Evolutionary conservation across 2,113 vertebrate species (phyloP).

Genomic region (Sebastes schlegelii): DNA sequence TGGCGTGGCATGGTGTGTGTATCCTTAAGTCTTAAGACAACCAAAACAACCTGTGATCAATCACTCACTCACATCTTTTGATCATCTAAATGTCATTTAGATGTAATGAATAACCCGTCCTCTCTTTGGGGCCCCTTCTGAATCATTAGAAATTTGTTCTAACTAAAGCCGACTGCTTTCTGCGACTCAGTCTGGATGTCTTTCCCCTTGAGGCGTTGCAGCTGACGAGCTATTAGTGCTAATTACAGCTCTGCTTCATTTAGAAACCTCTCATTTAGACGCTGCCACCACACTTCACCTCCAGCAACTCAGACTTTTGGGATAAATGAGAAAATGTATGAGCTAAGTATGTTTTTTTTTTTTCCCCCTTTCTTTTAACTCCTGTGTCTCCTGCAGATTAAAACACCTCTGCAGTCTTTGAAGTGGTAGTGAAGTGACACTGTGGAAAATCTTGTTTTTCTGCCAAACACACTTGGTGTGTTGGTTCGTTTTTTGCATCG

Average conservation of each 20-base stretch:
- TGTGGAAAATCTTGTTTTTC: constrained; percentile 41
- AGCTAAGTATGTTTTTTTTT: constrained; percentile 25
- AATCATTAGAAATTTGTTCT: constrained; percentile 74
- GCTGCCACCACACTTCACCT: constrained; percentile 70
- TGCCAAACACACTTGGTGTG: constrained; percentile 33
- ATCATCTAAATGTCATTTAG: constrained; percentile 66
- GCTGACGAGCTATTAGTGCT: constrained; percentile 79
- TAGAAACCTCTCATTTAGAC: constrained; percentile 80
- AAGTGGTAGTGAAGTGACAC: constrained; percentile 45
- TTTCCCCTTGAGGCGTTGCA: constrained; percentile 72
- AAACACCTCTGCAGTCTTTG: constrained; percentile 67
- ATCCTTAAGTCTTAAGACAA: constrained; percentile 8
- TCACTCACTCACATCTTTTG: constrained; percentile 50
- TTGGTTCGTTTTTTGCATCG: constrained; percentile 29
- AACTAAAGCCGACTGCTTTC: constrained; percentile 69
- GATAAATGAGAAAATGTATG: constrained; percentile 52
- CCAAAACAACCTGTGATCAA: constrained; percentile 52
- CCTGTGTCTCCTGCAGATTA: constrained; percentile 57
- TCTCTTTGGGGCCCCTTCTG: constrained; percentile 55
- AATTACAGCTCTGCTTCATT: constrained; percentile 84
- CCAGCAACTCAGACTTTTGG: constrained; percentile 61
- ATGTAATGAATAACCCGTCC: constrained; percentile 56
- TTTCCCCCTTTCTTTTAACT: constrained; percentile 26
- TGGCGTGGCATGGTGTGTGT: neutral
- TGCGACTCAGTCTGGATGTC: constrained; percentile 65